These are phyloP conservation scores for Megalops cyprinoides DNA, from an alignment of 2,797 vertebrate species.

Conservation along the genomic window DNA sequence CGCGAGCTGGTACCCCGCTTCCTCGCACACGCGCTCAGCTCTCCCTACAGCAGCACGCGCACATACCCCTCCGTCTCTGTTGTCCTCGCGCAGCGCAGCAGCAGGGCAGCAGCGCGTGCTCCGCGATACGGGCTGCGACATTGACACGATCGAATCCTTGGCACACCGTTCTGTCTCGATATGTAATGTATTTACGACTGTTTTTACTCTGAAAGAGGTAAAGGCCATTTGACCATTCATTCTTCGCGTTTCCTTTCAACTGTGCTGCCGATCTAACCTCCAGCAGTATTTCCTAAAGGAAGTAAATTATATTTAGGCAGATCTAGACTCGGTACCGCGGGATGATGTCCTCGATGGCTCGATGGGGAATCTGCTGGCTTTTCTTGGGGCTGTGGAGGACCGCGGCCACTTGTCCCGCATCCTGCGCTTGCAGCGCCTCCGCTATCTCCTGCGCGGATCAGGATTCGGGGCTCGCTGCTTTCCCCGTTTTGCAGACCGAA, in stretches of 20 bases:
- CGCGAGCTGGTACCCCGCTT: conserved; percentile 72
- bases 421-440: conserved; percentile 86
- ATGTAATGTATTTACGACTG: conserved; percentile 65
- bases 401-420: conserved; percentile 81
- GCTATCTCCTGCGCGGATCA: conserved; percentile 86
- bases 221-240: conserved; percentile 77
- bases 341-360: conserved; percentile 81
- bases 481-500: conserved; percentile 82
- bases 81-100: conserved; percentile 50
- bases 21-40: conserved; percentile 54
- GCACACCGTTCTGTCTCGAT: conserved; percentile 70
- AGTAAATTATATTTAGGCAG: conserved; percentile 26
- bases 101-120: conserved; percentile 40
- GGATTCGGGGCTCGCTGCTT: conserved; percentile 83
- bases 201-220: conserved; percentile 34
- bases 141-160: conserved; percentile 64
- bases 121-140: conserved; percentile 39
- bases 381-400: conserved; percentile 79
- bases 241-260: conserved; percentile 68
- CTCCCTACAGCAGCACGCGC: conserved; percentile 64
- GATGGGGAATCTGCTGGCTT: conserved; percentile 84
- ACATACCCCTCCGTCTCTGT: conserved; percentile 55
- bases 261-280: conserved; percentile 45
- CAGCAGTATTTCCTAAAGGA: conserved; percentile 52
- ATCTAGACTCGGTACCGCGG: conserved; percentile 56